Conservation (phyloP, 1,140 invertebrate species). For the Chironomus tepperi region DNA sequence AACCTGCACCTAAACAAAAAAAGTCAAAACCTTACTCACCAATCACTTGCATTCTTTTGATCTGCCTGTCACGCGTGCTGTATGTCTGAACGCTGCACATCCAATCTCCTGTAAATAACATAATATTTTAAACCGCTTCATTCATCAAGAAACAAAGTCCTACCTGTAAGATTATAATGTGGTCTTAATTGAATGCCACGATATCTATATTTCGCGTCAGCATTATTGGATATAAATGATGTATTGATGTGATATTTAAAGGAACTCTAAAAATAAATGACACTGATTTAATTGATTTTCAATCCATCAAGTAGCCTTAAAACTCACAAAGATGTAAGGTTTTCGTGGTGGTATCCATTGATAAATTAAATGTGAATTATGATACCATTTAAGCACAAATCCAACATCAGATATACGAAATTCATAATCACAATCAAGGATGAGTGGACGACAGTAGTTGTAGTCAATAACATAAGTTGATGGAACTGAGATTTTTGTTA, state of each 20-base stretch:
- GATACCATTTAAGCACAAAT: slow-evolving; percentile 20
- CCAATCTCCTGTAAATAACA: neutral
- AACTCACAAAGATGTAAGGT: neutral
- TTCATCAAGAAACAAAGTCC: no score
- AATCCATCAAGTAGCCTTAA: neutral
- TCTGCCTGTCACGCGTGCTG: neutral
- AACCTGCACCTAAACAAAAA: neutral
- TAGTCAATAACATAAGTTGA: neutral
- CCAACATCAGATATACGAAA: neutral
- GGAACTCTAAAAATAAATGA: neutral
- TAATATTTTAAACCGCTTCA: no score
- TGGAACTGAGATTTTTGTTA: neutral
- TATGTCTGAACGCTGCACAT: slow-evolving; percentile 17
- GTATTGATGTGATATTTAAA: slow-evolving; percentile 5
- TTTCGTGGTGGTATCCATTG: slow-evolving; percentile 18
- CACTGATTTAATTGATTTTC: neutral
- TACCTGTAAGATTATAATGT: neutral
- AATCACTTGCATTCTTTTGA: neutral
- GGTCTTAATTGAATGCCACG: slow-evolving; percentile 5
- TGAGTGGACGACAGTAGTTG: neutral
- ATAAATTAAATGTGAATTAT: neutral
- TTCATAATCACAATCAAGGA: slow-evolving; percentile 21
- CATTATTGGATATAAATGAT: slow-evolving; percentile 6
- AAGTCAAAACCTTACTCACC: neutral
- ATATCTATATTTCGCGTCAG: neutral